phyloP scores from a whole-genome alignment of 1,140 invertebrate species.

The Drosophila nikananu region DNA sequence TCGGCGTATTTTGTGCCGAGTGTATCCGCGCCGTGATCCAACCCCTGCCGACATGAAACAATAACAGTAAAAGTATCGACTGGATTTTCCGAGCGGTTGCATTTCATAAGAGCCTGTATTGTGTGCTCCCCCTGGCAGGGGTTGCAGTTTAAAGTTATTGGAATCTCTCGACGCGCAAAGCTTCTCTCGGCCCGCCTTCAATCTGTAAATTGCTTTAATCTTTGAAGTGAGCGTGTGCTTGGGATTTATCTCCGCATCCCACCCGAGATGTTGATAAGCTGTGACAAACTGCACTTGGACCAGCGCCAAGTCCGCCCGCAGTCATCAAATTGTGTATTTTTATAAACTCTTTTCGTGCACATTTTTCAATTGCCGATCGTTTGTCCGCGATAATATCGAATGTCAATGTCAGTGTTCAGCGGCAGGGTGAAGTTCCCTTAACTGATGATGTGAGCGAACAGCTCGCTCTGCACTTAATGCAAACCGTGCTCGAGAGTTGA shows the following conservation, averaged over 20 bases:
- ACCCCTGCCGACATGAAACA: conserved; percentile 65
- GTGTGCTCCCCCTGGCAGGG: conserved; percentile 12
- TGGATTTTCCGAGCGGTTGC: conserved; percentile 83
- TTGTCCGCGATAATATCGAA: conserved; percentile 77
- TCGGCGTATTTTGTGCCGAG: background rate
- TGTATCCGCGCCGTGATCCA: conserved; percentile 8
- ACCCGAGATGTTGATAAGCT: conserved; percentile 77
- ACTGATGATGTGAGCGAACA: conserved; percentile 50
- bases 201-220: conserved; percentile 84
- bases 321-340: conserved; percentile 41
- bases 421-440: conserved; percentile 47
- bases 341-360: conserved; percentile 68
- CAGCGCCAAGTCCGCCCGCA: conserved; percentile 39
- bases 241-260: conserved; percentile 52
- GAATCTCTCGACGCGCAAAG: conserved; percentile 41
- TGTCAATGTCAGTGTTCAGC: conserved; percentile 70
- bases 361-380: conserved; percentile 79
- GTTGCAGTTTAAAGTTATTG: conserved; percentile 76
- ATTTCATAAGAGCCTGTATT: conserved; percentile 66
- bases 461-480: conserved; percentile 57
- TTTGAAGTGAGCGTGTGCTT: conserved; percentile 59
- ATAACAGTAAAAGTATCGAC: conserved; percentile 83
- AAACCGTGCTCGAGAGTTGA: conserved; percentile 69
- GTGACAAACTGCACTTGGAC: conserved; percentile 76
- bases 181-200: conserved; percentile 51